These are phyloP conservation scores for Periophthalmus modestus DNA, from an alignment of 2,113 vertebrate genomes.

Conservation along the genomic window DNA sequence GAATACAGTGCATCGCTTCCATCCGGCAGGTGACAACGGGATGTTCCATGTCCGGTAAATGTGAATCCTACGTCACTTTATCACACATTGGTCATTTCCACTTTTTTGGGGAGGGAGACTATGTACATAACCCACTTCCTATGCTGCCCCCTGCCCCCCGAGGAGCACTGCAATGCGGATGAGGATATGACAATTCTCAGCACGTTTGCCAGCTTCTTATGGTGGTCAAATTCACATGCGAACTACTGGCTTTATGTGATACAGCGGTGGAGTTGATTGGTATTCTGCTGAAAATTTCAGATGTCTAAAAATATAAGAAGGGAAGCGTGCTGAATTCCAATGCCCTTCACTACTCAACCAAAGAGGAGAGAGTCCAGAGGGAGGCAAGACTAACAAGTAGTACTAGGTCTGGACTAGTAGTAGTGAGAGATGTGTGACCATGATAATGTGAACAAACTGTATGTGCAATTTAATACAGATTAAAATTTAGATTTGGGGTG, in stretches of 20 bases:
- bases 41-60: constrained; percentile 61
- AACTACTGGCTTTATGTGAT: constrained; percentile 12
- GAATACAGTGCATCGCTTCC: constrained; percentile 33
- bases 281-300: constrained; percentile 64
- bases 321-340: constrained; percentile 11
- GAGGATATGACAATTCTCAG: constrained; percentile 60
- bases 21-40: constrained; percentile 55
- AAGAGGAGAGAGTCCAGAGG: constrained; percentile 47
- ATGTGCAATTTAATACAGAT: background rate
- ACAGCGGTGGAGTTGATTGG: constrained; percentile 52
- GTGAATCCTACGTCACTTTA: constrained; percentile 39
- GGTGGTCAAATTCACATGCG: constrained; percentile 46
- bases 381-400: constrained; percentile 23
- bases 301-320: constrained; percentile 61
- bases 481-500: no score
- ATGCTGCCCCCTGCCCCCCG: constrained; percentile 44
- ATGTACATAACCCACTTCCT: constrained; percentile 51
- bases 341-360: constrained; percentile 51
- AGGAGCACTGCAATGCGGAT: constrained; percentile 66
- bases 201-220: constrained; percentile 46
- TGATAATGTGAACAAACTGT: background rate
- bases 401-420: constrained; percentile 8
- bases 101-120: constrained; percentile 30
- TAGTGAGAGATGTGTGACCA: background rate
- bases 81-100: constrained; percentile 54